A percentile compares a stretch with the other conserved stretches of the same genome.
These are phyloP conservation scores for Leistus spinibarbis DNA, from an alignment of 2,888 invertebrate genomes.

Conservation along the genomic window DNA sequence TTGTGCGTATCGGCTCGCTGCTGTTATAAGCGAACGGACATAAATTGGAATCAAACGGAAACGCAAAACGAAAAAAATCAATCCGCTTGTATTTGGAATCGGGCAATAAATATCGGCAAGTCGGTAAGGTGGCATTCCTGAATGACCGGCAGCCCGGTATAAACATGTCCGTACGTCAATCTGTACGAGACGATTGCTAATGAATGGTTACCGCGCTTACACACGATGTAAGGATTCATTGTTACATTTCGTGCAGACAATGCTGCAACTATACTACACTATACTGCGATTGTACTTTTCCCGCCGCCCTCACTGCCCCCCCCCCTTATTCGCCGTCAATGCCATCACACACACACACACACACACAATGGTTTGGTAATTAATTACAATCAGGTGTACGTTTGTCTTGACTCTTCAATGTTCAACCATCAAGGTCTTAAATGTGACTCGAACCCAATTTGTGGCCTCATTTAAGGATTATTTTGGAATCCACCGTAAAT, in stretches of 20 bases:
- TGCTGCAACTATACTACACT: not conserved
- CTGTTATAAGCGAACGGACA: not conserved
- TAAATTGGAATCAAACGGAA: slow-evolving; percentile 24
- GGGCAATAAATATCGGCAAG: slow-evolving; percentile 52
- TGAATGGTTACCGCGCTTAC: slow-evolving; percentile 49
- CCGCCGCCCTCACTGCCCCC: not conserved
- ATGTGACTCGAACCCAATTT: not conserved
- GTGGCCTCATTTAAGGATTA: slow-evolving; percentile 5
- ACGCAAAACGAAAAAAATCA: slow-evolving; percentile 22
- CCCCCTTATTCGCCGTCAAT: not conserved
- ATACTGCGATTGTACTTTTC: not conserved
- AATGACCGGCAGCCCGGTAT: slow-evolving; percentile 54
- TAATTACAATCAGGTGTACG: slow-evolving; percentile 8
- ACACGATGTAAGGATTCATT: slow-evolving; percentile 26
- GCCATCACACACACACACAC: not conserved
- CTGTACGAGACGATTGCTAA: slow-evolving; percentile 45
- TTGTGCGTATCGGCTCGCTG: not conserved
- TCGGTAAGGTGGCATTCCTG: slow-evolving; percentile 52
- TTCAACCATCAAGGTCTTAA: not conserved
- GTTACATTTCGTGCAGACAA: slow-evolving; percentile 32
- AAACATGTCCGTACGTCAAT: slow-evolving; percentile 53
- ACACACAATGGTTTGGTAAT: not conserved
- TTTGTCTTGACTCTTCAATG: not conserved
- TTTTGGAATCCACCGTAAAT: not conserved
- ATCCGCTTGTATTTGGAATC: slow-evolving; percentile 46